Conservation (phyloP, 2,888 invertebrate genomes). For the Galerucella calmariensis region DNA sequence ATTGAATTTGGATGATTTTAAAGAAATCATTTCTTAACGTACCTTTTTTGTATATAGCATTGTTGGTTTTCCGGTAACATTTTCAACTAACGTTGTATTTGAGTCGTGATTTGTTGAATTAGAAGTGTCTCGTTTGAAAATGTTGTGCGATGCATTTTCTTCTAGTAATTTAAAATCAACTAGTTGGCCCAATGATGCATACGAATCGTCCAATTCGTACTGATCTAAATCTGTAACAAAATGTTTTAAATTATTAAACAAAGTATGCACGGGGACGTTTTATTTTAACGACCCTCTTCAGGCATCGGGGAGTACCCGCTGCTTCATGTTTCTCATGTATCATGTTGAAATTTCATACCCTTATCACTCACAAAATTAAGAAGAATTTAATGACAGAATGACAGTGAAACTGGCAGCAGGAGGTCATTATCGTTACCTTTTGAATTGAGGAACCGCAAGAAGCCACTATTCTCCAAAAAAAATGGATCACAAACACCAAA, state of each 20-base stretch:
- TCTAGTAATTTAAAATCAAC: slow-evolving; percentile 39
- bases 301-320: no score
- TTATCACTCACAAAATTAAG: no score
- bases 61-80: neutral
- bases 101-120: neutral
- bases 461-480: no score
- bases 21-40: neutral
- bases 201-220: slow-evolving; percentile 42
- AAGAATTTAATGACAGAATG: no score
- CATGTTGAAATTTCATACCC: no score
- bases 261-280: neutral
- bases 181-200: slow-evolving; percentile 33
- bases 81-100: neutral
- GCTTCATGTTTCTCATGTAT: no score
- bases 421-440: no score
- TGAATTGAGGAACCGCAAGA: no score
- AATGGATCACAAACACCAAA: no score
- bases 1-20: neutral
- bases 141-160: slow-evolving; percentile 8
- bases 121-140: neutral
- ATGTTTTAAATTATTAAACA: neutral
- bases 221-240: slow-evolving; percentile 48
- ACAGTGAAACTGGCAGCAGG: no score
- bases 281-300: no score
- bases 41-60: neutral